Base-by-base conservation (phyloP, 2,888 invertebrate species). In the Phoenoteleia sp. region DNA sequence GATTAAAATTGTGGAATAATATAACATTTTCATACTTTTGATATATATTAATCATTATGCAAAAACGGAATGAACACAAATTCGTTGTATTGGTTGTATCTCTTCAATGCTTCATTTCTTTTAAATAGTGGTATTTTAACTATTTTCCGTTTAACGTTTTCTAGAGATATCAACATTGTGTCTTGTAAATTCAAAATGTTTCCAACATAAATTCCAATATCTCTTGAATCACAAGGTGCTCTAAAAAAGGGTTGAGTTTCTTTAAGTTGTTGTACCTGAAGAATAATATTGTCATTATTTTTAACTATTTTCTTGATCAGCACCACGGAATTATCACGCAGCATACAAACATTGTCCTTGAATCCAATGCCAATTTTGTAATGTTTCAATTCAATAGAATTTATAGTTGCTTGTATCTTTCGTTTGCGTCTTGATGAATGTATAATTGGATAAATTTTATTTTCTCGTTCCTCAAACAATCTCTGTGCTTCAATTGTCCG, bases 401-500 rank as follows among this genome's bases (percentile, higher is more conserved):
- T 54, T 15, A 54, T 27, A 1, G 6, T 66, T 49, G 19, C 5
- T 4, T n/a, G 4, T 21, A 19, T 45, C 9, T 47, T 47, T 42
- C 33, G 27, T 49, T 29, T 49, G 3, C 2, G 9, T 19, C 17
- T 27, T 47, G 15, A 3, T 9, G 13, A 23, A 23, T 49, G 21
- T 33, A 58, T 42, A 42, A 42, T 23, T 15, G 72, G 58, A 25
- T 72, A 72, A 3, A 2, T 42, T 29, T 29, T 54, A 4, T n/a
- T 27, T 3, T 23, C 23, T 49, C 23, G 23, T 21, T 49, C 13
- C 39, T 33, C 9, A 2, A 6, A 0, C 15, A 25, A 3, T 7
- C 2, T 39, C 11, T 74, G 27, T 5, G 42, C 71, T 71, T 71
- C 71, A 13, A 58, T 9, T n/a, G 33, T 47, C 15, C 71, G 0